phyloP scores from a whole-genome alignment of 1,140 invertebrate species.

The Kradibia gibbosae region DNA sequence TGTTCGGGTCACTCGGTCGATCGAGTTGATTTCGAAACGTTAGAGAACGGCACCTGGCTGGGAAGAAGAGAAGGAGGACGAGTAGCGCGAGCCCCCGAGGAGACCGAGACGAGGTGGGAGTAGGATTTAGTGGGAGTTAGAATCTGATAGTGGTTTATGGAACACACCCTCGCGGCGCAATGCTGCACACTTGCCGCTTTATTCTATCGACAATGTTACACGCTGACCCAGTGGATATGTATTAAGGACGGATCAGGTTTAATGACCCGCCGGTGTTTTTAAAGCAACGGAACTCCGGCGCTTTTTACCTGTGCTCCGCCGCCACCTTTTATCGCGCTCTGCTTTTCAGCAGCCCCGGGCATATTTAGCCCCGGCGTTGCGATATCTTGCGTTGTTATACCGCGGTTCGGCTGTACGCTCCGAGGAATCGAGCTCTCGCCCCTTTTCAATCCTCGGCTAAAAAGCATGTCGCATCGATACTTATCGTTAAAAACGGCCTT shows the following conservation, averaged over 20 bases:
- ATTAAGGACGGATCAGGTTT: slow-evolving; percentile 15
- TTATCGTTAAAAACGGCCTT: too few relatives aligned
- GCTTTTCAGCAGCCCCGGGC: too few relatives aligned
- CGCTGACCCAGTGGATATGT: neutral
- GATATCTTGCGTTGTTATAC: too few relatives aligned
- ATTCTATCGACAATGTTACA: slow-evolving; percentile 37
- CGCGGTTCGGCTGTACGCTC: too few relatives aligned
- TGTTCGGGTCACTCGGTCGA: slow-evolving; percentile 32
- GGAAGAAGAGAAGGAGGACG: neutral
- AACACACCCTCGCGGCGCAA: neutral
- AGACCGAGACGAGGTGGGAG: neutral
- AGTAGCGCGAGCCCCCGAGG: neutral
- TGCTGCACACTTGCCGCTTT: slow-evolving; percentile 13
- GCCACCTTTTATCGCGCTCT: neutral
- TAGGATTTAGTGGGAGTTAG: slow-evolving; percentile 33
- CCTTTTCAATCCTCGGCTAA: too few relatives aligned
- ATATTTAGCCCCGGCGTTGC: too few relatives aligned
- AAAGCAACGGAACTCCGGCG: neutral
- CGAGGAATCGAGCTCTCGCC: too few relatives aligned
- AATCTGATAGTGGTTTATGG: slow-evolving; percentile 8
- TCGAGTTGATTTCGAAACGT: slow-evolving; percentile 47
- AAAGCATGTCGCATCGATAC: too few relatives aligned
- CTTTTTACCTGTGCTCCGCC: neutral
- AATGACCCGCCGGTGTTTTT: neutral
- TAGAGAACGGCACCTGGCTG: neutral